phyloP scores from a whole-genome alignment of 2,113 vertebrate genomes.

The Oxyura jamaicensis region DNA sequence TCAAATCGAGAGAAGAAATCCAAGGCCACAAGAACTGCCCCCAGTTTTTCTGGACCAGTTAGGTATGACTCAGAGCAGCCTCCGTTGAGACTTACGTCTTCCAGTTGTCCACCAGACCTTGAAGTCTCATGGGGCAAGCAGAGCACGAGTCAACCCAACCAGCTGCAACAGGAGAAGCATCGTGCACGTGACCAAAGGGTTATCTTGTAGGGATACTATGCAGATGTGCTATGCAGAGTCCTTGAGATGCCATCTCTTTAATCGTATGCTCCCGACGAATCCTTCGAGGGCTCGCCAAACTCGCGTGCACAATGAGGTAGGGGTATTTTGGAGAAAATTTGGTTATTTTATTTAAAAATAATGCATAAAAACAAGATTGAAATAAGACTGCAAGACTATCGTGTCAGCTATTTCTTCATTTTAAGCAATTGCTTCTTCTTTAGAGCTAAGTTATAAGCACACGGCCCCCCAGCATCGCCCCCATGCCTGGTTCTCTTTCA shows the following conservation, averaged over 20 bases:
- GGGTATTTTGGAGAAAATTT: not conserved
- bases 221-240: not conserved
- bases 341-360: not conserved
- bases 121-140: not conserved
- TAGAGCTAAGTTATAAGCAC: not conserved
- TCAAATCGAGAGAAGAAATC: not conserved
- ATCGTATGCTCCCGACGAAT: accelerated
- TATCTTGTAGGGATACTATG: accelerated
- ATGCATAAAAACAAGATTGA: not conserved
- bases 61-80: not conserved
- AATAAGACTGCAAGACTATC: not conserved
- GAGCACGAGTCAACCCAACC: not conserved
- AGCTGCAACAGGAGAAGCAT: accelerated
- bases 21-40: not conserved
- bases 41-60: accelerated
- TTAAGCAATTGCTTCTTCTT: not conserved
- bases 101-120: not conserved
- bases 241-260: not conserved
- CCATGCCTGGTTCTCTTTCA: not conserved
- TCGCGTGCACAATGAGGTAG: accelerated
- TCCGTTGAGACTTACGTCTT: too few relatives aligned
- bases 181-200: accelerated
- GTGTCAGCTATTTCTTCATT: not conserved
- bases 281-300: accelerated
- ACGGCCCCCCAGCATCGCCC: not conserved